Percentiles rank a stretch among this genome's conserved stretches.
Evolutionary conservation across 1,140 invertebrate species (phyloP).

Genomic region (Wasmannia auropunctata): DNA sequence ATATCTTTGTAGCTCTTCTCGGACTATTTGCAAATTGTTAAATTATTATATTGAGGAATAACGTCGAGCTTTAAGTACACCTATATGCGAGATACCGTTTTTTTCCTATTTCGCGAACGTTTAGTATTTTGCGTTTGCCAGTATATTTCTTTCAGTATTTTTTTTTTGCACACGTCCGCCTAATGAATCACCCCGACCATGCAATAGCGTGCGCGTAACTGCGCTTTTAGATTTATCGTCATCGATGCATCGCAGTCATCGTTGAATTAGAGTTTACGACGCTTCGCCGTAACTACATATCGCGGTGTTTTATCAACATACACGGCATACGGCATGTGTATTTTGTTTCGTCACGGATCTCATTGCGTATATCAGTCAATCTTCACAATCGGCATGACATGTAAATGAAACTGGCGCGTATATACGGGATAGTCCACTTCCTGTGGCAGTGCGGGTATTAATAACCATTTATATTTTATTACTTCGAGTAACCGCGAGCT

Average conservation of each 20-base stretch:
- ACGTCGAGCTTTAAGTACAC: background rate
- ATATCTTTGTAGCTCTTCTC: background rate
- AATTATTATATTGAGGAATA: background rate
- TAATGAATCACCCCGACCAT: background rate
- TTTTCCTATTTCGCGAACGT: background rate
- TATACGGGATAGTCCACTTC: background rate
- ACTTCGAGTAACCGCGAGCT: background rate
- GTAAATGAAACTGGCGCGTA: background rate
- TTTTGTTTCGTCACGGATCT: background rate
- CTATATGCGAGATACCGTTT: background rate
- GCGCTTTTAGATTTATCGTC: background rate
- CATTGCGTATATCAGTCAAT: background rate
- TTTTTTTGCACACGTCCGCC: background rate
- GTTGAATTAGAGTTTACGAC: constrained; percentile 7
- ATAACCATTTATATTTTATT: background rate
- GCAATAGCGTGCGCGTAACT: constrained; percentile 29
- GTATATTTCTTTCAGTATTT: background rate
- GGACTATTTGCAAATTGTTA: background rate
- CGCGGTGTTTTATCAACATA: background rate
- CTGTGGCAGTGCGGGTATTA: background rate
- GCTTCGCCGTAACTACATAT: background rate
- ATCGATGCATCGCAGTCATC: constrained; percentile 22
- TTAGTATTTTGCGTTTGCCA: background rate
- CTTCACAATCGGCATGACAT: background rate
- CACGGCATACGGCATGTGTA: background rate